Base-by-base conservation (phyloP, 2,888 invertebrate species). In the Dynastes hyllus region DNA sequence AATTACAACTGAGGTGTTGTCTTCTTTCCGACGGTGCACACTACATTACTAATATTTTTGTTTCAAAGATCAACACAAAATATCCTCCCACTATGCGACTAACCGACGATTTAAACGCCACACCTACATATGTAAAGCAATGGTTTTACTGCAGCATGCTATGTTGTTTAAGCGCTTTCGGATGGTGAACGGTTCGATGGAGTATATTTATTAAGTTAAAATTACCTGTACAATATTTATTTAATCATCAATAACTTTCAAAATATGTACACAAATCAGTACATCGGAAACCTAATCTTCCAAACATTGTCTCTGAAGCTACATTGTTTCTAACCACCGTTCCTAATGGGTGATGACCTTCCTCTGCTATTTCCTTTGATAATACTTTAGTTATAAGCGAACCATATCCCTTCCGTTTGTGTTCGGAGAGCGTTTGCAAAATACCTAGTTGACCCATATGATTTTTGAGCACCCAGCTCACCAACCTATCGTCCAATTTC, bases 321-420 rank as follows among this genome's bases (percentile, higher is more conserved):
- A 61, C 78, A 81, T 90, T 90, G 22, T 84, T 83, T 2, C 81
- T 55, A 6, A 88, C 80, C 50, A 89, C 83, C 53, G 87, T 87
- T 16, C 85, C 85, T 2, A 84, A 53, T 1, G 87, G 83, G 77
- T 86, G 81, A 77, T 85, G 83, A 32, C 86, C 88, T 69, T 87
- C 84, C 70, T 86, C 81, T 0, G 86, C 88, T 16, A 89, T 85
- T 70, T 85, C 80, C 78, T 87, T 88, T 9, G 87, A 81, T 71
- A 89, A 79, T 1, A 84, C 81, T 83, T 87, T 86, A 2, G 85
- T 83, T 22, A 89, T 84, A 29, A 88, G 81, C 80, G 83, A 84
- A 3, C 86, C 89, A 80, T 88, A 89, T 32, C 89, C 89, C 79
- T 85, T 88, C 63, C 87, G 83, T 79, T 83, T 87, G 76, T 89